Base-by-base conservation (phyloP, 2,113 vertebrate genomes). In the Gallinago paraguaiae region DNA sequence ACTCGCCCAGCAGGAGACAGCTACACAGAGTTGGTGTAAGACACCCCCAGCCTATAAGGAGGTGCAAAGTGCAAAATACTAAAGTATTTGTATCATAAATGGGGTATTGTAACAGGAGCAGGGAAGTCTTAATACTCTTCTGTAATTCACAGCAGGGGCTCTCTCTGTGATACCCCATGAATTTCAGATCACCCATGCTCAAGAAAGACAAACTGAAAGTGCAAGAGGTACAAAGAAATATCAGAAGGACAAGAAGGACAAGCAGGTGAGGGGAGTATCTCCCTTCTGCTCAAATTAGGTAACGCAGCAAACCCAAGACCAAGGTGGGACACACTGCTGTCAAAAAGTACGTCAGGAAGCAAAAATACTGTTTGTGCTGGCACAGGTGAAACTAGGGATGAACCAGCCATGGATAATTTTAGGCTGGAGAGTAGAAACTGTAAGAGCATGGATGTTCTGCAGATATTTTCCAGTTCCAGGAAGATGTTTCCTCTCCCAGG, bases 11-110 rank as follows among this genome's bases (percentile, higher is more conserved):
- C 8, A 13, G 67, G 39, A 90, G 24, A 72, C 5, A 79, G 41
- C 10, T 59, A 59, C 6, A 11, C 0, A 0, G 19, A 72, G 51
- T 7, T 9, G 6, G 6, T n/a, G 17, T 48, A 77, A 48, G 33
- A 17, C 27, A n/a, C 30, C 8, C 35, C 15, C 17, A 30, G 18
- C 4, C 43, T 56, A 23, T 43, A 64, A 71, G 20, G 23, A 85
- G 45, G 2, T n/a, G 7, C 33, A 85, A 67, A 60, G 4, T 48
- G 22, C 45, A 65, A 70, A 57, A 74, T 24, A 6, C 12, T 72
- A 30, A 77, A 41, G 6, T 27, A 5, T 54, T 86, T 81, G 13
- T 41, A 8, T 51, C 31, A 41, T 4, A 28, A 51, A 13, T 65
- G 18, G 6, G 27, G n/a, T 37, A 35, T 83, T 67, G 28, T 23